phyloP scores from a whole-genome alignment of 2,888 invertebrate species.

The Protophormia terraenovae region DNA sequence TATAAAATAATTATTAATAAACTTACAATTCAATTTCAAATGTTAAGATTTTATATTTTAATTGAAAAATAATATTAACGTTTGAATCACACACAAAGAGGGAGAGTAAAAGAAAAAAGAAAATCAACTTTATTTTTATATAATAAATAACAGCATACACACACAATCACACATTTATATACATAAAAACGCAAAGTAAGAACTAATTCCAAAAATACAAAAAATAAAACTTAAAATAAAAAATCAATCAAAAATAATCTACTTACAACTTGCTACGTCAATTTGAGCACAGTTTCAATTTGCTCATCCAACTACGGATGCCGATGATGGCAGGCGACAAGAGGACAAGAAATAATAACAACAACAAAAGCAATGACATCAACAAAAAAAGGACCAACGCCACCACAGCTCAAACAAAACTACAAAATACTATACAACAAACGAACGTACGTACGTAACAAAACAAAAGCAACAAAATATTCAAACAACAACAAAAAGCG shows the following conservation, averaged over 20 bases:
- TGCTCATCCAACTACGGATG: constrained; percentile 27
- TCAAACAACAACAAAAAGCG: constrained; percentile 63
- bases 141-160: constrained; percentile 17
- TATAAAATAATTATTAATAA: not conserved
- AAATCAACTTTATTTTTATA: constrained; percentile 21
- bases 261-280: constrained; percentile 71
- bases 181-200: constrained; percentile 38
- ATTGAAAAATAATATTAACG: constrained; percentile 51
- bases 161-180: not conserved
- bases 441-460: constrained; percentile 7
- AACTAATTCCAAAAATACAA: constrained; percentile 58
- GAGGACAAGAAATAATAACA: constrained; percentile 7
- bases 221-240: constrained; percentile 69
- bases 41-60: constrained; percentile 30
- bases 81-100: not conserved
- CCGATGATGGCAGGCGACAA: not conserved
- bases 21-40: not conserved
- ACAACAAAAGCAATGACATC: not conserved
- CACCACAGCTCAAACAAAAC: not conserved
- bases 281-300: constrained; percentile 66
- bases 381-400: not conserved
- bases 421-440: constrained; percentile 27
- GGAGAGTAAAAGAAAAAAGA: not conserved
- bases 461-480: constrained; percentile 60
- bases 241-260: constrained; percentile 75